Conservation (phyloP, 2,113 vertebrate genomes). For the Bujurquina vittata region DNA sequence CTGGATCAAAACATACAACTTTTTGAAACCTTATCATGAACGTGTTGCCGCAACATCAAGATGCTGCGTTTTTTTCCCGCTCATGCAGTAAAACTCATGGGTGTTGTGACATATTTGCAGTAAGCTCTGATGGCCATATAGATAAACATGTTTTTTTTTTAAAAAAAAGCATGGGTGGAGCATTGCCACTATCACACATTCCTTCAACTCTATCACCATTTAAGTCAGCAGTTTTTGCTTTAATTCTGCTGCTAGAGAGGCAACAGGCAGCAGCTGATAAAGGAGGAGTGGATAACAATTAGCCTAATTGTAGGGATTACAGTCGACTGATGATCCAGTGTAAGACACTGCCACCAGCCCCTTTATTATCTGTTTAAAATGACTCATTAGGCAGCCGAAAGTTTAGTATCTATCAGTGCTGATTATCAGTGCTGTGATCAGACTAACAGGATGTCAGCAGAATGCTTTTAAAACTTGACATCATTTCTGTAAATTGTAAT, state of each 20-base stretch:
- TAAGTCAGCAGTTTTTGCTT: not conserved
- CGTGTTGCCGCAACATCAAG: not conserved
- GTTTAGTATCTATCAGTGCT: not conserved
- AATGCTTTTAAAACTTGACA: not conserved
- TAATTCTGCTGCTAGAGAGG: not conserved
- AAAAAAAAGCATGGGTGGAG: not conserved
- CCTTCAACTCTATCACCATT: not conserved
- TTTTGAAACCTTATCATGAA: not conserved
- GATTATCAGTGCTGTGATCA: not conserved
- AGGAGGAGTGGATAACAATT: not conserved
- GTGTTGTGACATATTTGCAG: not conserved
- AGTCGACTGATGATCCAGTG: not conserved
- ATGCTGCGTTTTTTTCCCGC: not conserved
- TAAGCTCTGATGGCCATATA: not conserved
- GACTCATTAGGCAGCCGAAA: not conserved
- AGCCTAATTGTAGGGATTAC: not conserved
- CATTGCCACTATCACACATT: not conserved
- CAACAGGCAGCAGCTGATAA: slow-evolving; percentile 8
- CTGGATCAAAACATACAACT: not conserved
- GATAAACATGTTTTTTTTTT: not conserved
- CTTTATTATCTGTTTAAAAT: not conserved
- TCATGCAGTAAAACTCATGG: not conserved
- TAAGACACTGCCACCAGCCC: not conserved
- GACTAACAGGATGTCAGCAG: slow-evolving; percentile 13
- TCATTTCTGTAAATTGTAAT: not conserved